These are phyloP conservation scores for Triops cancriformis DNA, from an alignment of 1,140 invertebrate species.

Conservation along the genomic window DNA sequence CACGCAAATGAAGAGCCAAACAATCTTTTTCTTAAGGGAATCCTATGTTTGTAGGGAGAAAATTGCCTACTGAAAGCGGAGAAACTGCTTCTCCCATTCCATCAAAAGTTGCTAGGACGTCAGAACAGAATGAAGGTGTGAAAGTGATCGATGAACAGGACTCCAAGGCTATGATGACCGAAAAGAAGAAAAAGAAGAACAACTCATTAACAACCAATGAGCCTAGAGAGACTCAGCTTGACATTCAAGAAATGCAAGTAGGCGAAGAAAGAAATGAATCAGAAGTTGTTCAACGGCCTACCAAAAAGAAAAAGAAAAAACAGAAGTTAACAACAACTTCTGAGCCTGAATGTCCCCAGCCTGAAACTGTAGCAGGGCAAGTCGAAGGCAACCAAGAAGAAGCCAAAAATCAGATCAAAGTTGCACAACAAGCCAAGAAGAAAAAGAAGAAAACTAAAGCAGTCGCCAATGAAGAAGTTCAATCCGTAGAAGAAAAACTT, in stretches of 20 bases:
- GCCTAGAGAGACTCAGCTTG: too few species aligned
- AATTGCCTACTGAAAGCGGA: background rate
- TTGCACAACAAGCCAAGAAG: background rate
- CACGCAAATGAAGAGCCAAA: background rate
- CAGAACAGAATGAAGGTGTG: background rate
- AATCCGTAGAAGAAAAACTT: too few species aligned
- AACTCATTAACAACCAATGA: too few species aligned
- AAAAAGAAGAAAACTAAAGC: background rate
- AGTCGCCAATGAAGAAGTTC: too few species aligned
- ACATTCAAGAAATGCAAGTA: background rate
- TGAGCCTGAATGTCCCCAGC: background rate
- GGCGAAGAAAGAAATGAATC: background rate
- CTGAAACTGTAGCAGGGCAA: background rate
- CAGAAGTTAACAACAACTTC: too few species aligned
- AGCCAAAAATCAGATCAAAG: too few species aligned
- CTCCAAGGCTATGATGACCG: background rate
- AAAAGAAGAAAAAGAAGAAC: background rate
- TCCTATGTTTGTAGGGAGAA: background rate
- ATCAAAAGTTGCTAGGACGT: background rate
- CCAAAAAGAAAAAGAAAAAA: background rate
- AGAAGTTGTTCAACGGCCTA: background rate
- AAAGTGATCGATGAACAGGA: background rate
- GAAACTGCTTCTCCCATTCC: background rate
- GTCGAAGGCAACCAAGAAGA: too few species aligned
- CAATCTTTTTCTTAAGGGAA: background rate